A percentile compares a stretch with the other conserved stretches of the same genome.
phyloP scores from a whole-genome alignment of 2,113 vertebrate genomes.

The Prionailurus bengalensis region DNA sequence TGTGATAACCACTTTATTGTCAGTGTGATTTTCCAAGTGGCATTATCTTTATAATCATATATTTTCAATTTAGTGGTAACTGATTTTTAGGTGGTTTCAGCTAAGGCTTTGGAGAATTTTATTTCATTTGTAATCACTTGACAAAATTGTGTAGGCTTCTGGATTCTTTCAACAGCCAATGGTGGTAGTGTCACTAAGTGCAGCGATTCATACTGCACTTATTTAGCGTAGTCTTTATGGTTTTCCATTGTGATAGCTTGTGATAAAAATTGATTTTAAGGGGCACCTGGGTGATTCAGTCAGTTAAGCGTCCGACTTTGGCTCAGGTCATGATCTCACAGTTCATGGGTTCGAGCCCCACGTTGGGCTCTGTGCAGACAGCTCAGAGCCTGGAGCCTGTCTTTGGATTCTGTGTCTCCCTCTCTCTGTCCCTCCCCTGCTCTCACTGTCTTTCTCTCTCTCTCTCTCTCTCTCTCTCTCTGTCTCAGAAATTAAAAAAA shows the following conservation, averaged over 20 bases:
- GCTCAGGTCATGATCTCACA: too few relatives aligned
- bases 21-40: slow-evolving; percentile 53
- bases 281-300: not conserved
- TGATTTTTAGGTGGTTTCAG: slow-evolving; percentile 56
- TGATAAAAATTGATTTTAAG: slow-evolving; percentile 93
- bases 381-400: too few relatives aligned
- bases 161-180: slow-evolving; percentile 54
- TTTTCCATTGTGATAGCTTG: slow-evolving; percentile 94
- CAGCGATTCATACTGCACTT: slow-evolving; percentile 85
- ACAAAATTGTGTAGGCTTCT: slow-evolving; percentile 34
- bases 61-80: slow-evolving; percentile 36
- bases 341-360: too few relatives aligned
- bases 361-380: too few relatives aligned
- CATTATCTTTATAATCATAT: slow-evolving; percentile 60
- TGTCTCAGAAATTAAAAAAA: too few relatives aligned
- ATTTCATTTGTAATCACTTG: slow-evolving; percentile 61
- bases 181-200: slow-evolving; percentile 57
- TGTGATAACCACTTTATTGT: slow-evolving; percentile 72
- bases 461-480: too few relatives aligned
- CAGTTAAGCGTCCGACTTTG: too few relatives aligned
- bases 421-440: too few relatives aligned
- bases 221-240: slow-evolving; percentile 89
- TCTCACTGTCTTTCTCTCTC: too few relatives aligned
- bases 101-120: slow-evolving; percentile 53
- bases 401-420: too few relatives aligned